Percentiles rank a stretch among this genome's conserved stretches.
phyloP scores from a whole-genome alignment of 2,888 invertebrate genomes.

The Chloroclysta siterata region DNA sequence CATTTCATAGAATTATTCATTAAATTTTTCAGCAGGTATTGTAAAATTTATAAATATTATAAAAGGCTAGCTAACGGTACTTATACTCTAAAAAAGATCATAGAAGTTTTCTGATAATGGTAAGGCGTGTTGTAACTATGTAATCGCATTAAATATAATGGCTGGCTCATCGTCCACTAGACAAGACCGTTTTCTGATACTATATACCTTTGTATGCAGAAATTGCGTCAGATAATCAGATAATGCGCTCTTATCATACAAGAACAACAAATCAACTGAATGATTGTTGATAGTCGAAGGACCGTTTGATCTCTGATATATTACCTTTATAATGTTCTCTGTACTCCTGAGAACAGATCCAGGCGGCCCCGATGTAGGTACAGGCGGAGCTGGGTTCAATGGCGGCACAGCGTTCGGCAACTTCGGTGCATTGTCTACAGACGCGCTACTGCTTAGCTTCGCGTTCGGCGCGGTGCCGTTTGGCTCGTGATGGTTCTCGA shows the following conservation, averaged over 20 bases:
- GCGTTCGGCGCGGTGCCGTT: constrained; percentile 66
- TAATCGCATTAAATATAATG: no score
- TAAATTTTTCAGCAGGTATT: no score
- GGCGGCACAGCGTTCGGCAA: constrained; percentile 74
- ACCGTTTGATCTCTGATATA: not conserved
- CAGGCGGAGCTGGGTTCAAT: constrained; percentile 77
- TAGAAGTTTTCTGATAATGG: no score
- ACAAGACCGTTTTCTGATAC: no score
- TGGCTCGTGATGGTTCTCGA: constrained; percentile 80
- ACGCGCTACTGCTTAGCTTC: constrained; percentile 76
- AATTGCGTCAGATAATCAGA: no score
- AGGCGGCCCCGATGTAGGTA: constrained; percentile 65
- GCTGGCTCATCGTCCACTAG: no score
- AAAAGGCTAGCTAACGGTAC: no score
- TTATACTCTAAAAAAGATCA: no score
- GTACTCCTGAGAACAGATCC: constrained; percentile 68
- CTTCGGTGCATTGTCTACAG: constrained; percentile 68
- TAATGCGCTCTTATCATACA: no score
- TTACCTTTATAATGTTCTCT: constrained; percentile 79
- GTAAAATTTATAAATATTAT: not conserved
- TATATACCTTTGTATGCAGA: no score
- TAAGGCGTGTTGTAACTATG: no score
- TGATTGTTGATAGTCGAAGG: not conserved
- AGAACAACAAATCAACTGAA: no score
- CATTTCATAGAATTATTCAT: constrained; percentile 3